Base-by-base conservation (phyloP, 2,113 vertebrate species). In the Girardinichthys multiradiatus region DNA sequence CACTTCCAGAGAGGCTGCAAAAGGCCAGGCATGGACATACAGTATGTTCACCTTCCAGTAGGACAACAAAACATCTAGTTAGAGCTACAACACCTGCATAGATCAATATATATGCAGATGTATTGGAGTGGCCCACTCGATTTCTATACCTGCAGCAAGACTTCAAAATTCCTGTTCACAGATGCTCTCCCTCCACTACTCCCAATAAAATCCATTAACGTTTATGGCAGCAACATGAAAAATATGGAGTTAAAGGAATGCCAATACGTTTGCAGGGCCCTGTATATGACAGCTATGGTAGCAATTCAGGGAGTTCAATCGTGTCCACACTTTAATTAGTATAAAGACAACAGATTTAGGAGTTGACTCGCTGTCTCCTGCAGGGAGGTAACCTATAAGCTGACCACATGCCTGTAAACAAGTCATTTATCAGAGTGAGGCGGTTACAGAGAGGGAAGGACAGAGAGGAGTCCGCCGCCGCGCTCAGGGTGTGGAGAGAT, bases 401-500 rank as follows among this genome's bases (percentile, higher is more conserved):
- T 31, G 58, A 27, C 26, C 62, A 51, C 33, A 64, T 60, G 70
- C 64, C 64, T 64, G 37, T 2, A 67, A 67, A 67, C 57, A 68
- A 75, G 78, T 76, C 24, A 80, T 83, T 72, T 61, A 77, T 70
- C 31, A 64, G 67, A 68, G 39, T 37, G 27, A 31, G 15, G 29
- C 27, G 29, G 61, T 71, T 19, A 45, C 42, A 19, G 42, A 4
- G 21, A 76, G 69, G 67, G 26, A 48, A 35, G 64, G 67, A 51
- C 51, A 35, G 51, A 60, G 70, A 39, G 65, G 42, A 64, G 33
- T 42, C 67, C 8, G n/a, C n/a, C n/a, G n/a, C n/a, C n/a, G 54
- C 13, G 85, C 77, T 60, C 73, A 12, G 66, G 31, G 74, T 80
- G 60, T 4, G 67, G 68, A 67, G 82, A 79, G 86, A 86, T 84